Conservation (phyloP, 2,113 vertebrate genomes). For the Gasterosteus nipponicus region DNA sequence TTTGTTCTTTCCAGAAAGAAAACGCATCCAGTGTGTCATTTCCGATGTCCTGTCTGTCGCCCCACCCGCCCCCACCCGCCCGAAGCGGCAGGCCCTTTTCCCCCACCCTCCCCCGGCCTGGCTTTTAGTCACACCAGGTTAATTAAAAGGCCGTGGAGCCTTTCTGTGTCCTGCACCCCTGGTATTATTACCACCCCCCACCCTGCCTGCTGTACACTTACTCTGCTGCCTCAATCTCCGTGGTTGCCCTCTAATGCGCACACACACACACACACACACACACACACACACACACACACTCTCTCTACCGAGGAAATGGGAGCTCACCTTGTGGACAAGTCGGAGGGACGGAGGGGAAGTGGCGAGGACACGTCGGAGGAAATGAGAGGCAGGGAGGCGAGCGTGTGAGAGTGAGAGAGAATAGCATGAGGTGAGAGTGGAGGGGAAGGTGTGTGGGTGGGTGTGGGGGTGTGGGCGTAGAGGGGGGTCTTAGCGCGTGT, state of each 20-base stretch:
- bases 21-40: conserved; percentile 44
- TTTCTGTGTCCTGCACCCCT: conserved; percentile 74
- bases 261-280: conserved; percentile 53
- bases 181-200: conserved; percentile 77
- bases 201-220: conserved; percentile 53
- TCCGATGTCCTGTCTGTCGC: conserved; percentile 68
- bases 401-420: conserved; percentile 18
- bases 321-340: conserved; percentile 55
- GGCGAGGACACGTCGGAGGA: conserved; percentile 55
- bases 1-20: not conserved
- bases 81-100: conserved; percentile 40
- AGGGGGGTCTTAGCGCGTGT: conserved; percentile 1
- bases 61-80: conserved; percentile 12
- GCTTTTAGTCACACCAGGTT: conserved; percentile 88
- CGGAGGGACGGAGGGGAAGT: conserved; percentile 64
- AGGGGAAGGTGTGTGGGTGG: conserved; percentile 20
- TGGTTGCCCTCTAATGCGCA: conserved; percentile 16
- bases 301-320: conserved; percentile 62
- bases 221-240: conserved; percentile 75
- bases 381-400: conserved; percentile 56
- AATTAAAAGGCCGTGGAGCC: conserved; percentile 85
- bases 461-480: not conserved
- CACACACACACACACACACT: conserved; percentile 42
- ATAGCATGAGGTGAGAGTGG: conserved; percentile 1
- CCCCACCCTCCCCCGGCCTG: conserved; percentile 61